Evolutionary conservation across 2,113 vertebrate species (phyloP), one percentile per base, ranked within the genome.

Genomic region (Cephalopterus ornatus): DNA sequence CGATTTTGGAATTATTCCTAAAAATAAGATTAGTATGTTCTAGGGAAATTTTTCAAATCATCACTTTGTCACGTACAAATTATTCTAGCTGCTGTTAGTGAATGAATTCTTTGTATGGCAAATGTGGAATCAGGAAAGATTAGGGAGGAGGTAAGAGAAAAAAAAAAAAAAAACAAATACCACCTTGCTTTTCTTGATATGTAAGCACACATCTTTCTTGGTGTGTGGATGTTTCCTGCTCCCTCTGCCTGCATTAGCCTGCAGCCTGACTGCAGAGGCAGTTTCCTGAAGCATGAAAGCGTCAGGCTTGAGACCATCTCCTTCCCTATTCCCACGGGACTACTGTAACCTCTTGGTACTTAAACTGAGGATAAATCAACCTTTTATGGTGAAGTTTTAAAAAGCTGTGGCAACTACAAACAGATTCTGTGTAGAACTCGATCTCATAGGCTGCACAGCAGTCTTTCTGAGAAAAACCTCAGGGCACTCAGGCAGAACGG

Each of bases 401-500:
- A 92, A 83, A 76, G 7, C 10, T 73, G 27, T 61, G n/a, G 21
- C 66, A 89, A 56, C 74, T n/a, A 30, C 71, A 95, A 89, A 82
- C 35, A 88, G 22, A 89, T 49, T 89, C 49, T 92, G 24, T 27
- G 41, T 2, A 14, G 74, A 92, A 32, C 26, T 78, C 62, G 56
- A 49, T 72, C 85, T 68, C 59, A 42, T 11, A 52, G 4, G 5
- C 21, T 0, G 0, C 16, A 50, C 14, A 74, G 18, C 49, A 67
- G 56, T 47, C 35, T 49, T 21, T 71, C 47, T 61, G 46, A 70
- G 58, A 65, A 68, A 89, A 85, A 6, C 22, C n/a, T n/a, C n/a
- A 8, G 49, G 17, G 27, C 0, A 0, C 37, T 93, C 37, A 85
- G 22, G 46, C 67, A 74, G 67, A 92, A 86, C 0, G 0, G 23